Evolutionary conservation across 2,888 invertebrate species (phyloP), one percentile per base, ranked within the genome.

Genomic region (Pegoplata infirma): DNA sequence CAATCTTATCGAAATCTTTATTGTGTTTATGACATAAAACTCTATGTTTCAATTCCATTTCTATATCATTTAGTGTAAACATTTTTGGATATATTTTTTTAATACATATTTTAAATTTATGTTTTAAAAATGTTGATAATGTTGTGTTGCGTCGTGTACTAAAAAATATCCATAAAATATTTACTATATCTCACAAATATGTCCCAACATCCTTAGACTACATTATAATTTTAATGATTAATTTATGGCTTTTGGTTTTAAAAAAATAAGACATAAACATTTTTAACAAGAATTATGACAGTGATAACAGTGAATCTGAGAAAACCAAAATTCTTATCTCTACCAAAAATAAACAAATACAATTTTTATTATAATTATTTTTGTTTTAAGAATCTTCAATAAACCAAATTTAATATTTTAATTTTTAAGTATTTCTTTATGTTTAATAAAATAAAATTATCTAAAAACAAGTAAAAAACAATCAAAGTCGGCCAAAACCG

Each of bases 201-300:
- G n/a, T 40, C 47, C n/a, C n/a, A 23, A 51, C 51, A 51, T 21
- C 21, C 23, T 51, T 51, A 51, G 14, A 23, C 51, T 14, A 47
- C 6, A n/a, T n/a, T 40, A n/a, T n/a, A 12, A 32, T 28, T 28
- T 28, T 28, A 2, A 36, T 46, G 32, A 28, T 5, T 51, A 32
- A 36, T 49, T 19, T 47, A 4, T 17, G 19, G n/a, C 36, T 51
- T 63, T 72, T 21, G 32, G 8, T 63, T 63, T 64, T 14, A 5
- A 58, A 59, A n/a, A 66, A 73, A 55, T 47, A 49, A 56, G 44
- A 21, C 56, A 73, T 51, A 47, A 59, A 67, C 53, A 46, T 12
- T 3, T 28, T 28, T 32, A 40, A 40, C 5, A 40, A 40, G 12
- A 40, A 40, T 40, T 53, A 14, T 47, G 8, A 36, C 46, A 61